phyloP scores from a whole-genome alignment of 2,888 invertebrate species.

The Caenorhabditis virilis region DNA sequence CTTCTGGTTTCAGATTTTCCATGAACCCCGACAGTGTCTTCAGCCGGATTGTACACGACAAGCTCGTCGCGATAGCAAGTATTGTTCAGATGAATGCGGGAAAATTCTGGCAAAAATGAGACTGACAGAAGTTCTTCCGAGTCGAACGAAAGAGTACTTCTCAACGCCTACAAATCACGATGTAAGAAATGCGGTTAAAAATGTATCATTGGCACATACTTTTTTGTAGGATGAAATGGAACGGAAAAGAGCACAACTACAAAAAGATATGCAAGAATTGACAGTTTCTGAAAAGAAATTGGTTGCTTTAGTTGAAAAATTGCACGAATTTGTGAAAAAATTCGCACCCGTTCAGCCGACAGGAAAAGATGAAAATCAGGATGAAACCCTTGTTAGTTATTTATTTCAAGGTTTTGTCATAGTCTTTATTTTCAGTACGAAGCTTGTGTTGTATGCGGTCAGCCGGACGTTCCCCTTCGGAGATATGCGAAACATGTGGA shows the following conservation, averaged over 20 bases:
- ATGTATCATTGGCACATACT: neutral
- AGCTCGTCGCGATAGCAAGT: slow-evolving; percentile 73
- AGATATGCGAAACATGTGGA: slow-evolving; percentile 52
- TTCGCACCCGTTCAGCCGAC: too few relatives aligned
- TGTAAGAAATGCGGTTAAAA: neutral
- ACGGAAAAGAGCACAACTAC: neutral
- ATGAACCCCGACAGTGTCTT: slow-evolving; percentile 81
- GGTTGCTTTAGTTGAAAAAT: slow-evolving; percentile 12
- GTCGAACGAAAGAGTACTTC: slow-evolving; percentile 17
- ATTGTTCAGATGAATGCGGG: slow-evolving; percentile 49
- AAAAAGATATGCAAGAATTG: slow-evolving; percentile 3
- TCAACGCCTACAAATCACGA: neutral
- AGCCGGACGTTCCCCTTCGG: slow-evolving; percentile 9
- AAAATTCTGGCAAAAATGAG: slow-evolving; percentile 9
- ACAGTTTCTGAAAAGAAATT: slow-evolving; percentile 6
- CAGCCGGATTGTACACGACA: slow-evolving; percentile 85
- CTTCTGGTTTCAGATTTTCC: slow-evolving; percentile 4
- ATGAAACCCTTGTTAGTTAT: slow-evolving; percentile 6
- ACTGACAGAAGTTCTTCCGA: slow-evolving; percentile 11
- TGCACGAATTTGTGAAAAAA: slow-evolving; percentile 10
- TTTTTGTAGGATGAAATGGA: neutral
- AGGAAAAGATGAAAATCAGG: too few relatives aligned
- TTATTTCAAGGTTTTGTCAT: neutral
- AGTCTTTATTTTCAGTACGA: slow-evolving; percentile 18
- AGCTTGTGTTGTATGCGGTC: slow-evolving; percentile 21